Evolutionary conservation across 2,113 vertebrate genomes (phyloP), one percentile per base, ranked within the genome.

Genomic region (Barnardius zonarius): DNA sequence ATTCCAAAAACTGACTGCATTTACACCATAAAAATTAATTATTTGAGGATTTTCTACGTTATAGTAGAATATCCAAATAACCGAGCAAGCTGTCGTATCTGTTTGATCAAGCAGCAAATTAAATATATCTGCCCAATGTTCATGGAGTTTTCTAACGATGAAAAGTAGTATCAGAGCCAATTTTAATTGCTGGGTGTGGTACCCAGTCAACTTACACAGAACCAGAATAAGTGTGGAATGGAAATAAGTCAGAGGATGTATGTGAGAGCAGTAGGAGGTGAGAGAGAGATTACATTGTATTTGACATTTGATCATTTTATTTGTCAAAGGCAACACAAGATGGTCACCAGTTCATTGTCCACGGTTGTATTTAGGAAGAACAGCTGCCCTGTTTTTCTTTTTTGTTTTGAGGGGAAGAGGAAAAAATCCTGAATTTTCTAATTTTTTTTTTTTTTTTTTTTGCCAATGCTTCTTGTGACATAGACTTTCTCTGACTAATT

Each of bases 81-180:
- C 68, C 46, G 44, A 39, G 44, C 37, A 69, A 83, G 49, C 74
- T 72, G n/a, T 91, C 41, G 2, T 75, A 66, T 55, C 66, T 83
- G n/a, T 80, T 89, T 92, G 69, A 63, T 92, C 69, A 89, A 88
- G 91, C 52, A 76, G 41, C 64, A 91, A 89, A 91, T 93, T 74
- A 89, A 94, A 91, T 96, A 77, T 28, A 84, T 22, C 37, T 89
- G 77, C 61, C 66, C 77, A 62, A 4, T 75, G 49, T 73, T 83
- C 4, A 1, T 54, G 49, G 77, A 66, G 25, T 73, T 93, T 92
- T 84, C 81, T 93, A 59, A 95, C 77, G 83, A 80, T 87, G 74
- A 59, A 46, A 64, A 76, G 49, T 68, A 80, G 83, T 54, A 75
- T 83, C 66, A 87, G 88, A 92, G 41, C 68, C 62, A 19, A 17